phyloP scores from a whole-genome alignment of 2,888 invertebrate species.

The Epinotia demarniana region DNA sequence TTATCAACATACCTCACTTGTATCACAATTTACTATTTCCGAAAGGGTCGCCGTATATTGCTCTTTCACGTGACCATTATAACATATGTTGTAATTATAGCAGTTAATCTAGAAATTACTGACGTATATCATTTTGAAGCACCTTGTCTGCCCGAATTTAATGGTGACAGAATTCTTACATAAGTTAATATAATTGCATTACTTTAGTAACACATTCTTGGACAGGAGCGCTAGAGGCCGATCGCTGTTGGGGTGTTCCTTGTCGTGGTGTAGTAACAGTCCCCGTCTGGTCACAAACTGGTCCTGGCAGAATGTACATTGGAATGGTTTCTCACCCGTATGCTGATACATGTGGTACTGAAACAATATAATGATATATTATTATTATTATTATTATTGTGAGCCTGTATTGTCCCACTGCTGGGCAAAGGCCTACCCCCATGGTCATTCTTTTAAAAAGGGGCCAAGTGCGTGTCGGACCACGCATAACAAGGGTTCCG shows the following conservation, averaged over 20 bases:
- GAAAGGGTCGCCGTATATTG: too few relatives aligned
- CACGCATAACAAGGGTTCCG: too few relatives aligned
- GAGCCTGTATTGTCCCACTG: too few relatives aligned
- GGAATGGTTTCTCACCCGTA: slow-evolving; percentile 96
- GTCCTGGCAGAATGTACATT: slow-evolving; percentile 88
- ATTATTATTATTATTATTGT: too few relatives aligned
- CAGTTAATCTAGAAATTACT: neutral
- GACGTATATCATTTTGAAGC: neutral
- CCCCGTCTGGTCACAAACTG: slow-evolving; percentile 72
- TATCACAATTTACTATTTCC: too few relatives aligned
- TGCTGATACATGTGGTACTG: slow-evolving; percentile 85
- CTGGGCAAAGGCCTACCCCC: too few relatives aligned
- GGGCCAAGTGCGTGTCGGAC: too few relatives aligned
- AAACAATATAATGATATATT: slow-evolving; percentile 52
- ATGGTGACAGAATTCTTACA: neutral
- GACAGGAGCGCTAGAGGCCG: slow-evolving; percentile 65
- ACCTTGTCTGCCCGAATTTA: neutral
- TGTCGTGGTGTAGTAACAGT: slow-evolving; percentile 70
- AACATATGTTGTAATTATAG: neutral
- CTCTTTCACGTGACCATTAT: neutral
- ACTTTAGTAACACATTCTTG: slow-evolving; percentile 65
- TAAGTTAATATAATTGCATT: slow-evolving; percentile 39
- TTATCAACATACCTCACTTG: too few relatives aligned
- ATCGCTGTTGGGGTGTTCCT: slow-evolving; percentile 62
- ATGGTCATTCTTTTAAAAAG: too few relatives aligned